Evolutionary conservation across 2,797 vertebrate species (phyloP).

Genomic region (Falco columbarius): DNA sequence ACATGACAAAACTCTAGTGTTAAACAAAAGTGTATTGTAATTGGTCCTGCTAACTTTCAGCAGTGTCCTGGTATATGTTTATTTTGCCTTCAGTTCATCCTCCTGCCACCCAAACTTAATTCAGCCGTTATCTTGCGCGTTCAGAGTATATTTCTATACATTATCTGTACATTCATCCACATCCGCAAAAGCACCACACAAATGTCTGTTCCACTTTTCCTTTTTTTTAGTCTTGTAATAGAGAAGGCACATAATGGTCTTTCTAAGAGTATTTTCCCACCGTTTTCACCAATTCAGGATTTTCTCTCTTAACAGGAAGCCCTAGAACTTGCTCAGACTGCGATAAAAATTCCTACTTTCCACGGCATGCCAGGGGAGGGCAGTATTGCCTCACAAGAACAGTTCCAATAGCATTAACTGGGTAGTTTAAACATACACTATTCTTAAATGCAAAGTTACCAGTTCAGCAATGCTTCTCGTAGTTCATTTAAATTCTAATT

Average conservation of each 20-base stretch:
- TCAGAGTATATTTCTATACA: neutral
- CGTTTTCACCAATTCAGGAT: neutral
- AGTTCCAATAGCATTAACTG: neutral
- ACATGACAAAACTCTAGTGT: neutral
- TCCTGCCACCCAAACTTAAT: neutral
- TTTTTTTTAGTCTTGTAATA: neutral
- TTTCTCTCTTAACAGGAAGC: neutral
- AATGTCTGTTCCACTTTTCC: neutral
- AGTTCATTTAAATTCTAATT: conserved; percentile 11
- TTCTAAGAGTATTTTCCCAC: neutral
- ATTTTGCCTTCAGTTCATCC: neutral
- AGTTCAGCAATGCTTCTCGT: neutral
- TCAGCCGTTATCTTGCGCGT: neutral
- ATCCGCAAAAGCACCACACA: neutral
- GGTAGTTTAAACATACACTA: neutral
- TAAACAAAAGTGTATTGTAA: neutral
- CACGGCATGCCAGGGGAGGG: conserved; percentile 31
- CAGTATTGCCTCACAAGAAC: conserved; percentile 31
- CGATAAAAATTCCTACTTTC: neutral
- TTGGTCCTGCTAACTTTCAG: neutral
- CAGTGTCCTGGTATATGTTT: neutral
- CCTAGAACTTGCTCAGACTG: neutral
- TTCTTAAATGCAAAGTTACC: neutral
- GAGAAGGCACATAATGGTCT: neutral
- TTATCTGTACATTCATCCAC: neutral